Base-by-base conservation (phyloP, 2,888 invertebrate genomes). In the Ctenicera cuprea region DNA sequence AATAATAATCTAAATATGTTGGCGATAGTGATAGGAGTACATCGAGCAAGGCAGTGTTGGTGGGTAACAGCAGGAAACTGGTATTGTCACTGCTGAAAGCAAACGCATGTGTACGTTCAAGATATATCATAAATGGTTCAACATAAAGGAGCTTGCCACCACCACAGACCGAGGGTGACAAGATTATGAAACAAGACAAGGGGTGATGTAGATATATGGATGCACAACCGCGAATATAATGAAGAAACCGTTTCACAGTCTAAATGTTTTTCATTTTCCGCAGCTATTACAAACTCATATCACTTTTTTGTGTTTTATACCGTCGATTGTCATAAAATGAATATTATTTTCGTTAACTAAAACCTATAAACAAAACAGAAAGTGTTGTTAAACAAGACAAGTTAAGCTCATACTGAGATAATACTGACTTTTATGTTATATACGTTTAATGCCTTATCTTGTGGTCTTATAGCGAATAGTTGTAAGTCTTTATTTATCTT, bases 401-500 rank as follows among this genome's bases (percentile, higher is more conserved):
- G 20, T 5, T 26, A n/a, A n/a, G n/a, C 11, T 14, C 65, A 52
- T 65, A 65, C 65, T 33, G 65, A 26, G 65, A 65, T 65, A 52
- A 65, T 37, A 14, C 50, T 30, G 30, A 65, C 48, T 65, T 65
- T 65, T 65, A 50, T 48, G 52, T 33, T 50, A 37, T 37, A 37
- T 33, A 65, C 50, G 48, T 52, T 65, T 65, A 65, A 48, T 65
- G 48, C 33, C 65, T n/a, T 50, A 65, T 50, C 65, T 65, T 65
- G 65, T 11, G 48, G 50, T 48, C 48, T 63, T 20, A 4, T 12
- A 14, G 50, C 50, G 11, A 26, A 30, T 48, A 43, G 30, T 11
- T 20, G 64, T 64, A 64, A 30, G 64, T 33, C 14, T 48, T 11
- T 18, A 30, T 30, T n/a, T n/a, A n/a, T n/a, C n/a, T n/a, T n/a